Percentiles rank a stretch among this genome's conserved stretches.
phyloP scores from a whole-genome alignment of 1,140 invertebrate genomes.

The Nylanderia fulva region DNA sequence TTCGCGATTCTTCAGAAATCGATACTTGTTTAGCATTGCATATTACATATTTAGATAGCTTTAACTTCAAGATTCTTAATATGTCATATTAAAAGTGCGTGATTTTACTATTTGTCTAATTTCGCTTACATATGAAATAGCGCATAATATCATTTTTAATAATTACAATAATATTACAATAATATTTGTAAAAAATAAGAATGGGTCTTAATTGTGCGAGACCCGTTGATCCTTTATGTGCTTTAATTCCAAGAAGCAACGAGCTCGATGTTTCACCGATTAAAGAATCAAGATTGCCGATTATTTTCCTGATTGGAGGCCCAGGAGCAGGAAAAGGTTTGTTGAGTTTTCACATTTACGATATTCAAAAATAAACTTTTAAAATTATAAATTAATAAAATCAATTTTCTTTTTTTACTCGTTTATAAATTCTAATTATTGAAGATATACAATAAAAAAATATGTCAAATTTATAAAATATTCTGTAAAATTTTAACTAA shows the following conservation, averaged over 20 bases:
- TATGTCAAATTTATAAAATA: too few species aligned
- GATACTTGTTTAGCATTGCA: neutral
- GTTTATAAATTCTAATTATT: neutral
- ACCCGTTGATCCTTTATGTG: conserved; percentile 14
- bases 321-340: conserved; percentile 72
- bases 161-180: neutral
- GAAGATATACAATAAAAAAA: neutral
- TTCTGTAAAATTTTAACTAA: neutral
- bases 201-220: conserved; percentile 74
- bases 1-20: neutral
- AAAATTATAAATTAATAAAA: neutral
- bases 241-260: conserved; percentile 35
- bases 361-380: neutral
- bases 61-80: conserved; percentile 28
- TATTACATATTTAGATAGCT: neutral
- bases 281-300: conserved; percentile 59
- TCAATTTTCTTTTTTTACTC: neutral
- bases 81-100: neutral
- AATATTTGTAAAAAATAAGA: neutral
- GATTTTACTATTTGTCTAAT: neutral
- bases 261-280: conserved; percentile 26
- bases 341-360: neutral
- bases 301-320: conserved; percentile 73
- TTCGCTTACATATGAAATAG: neutral
- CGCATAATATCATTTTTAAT: neutral